These are phyloP conservation scores for Papilio helenus DNA, from an alignment of 1,140 invertebrate species.

Conservation along the genomic window DNA sequence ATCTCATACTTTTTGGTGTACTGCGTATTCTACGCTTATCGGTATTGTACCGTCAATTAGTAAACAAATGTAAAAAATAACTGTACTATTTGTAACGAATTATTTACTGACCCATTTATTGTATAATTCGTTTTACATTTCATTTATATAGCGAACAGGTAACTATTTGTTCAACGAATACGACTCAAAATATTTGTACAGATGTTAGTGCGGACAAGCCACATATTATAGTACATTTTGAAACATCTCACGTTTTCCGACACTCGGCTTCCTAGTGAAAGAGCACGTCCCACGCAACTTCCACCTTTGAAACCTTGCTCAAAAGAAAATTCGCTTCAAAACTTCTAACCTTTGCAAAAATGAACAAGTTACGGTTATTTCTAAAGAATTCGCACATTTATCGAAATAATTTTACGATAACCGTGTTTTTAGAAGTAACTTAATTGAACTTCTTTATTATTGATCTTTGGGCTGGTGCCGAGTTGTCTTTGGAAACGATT, in stretches of 20 bases:
- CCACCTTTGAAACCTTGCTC: slow-evolving; percentile 13
- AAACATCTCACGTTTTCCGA: slow-evolving; percentile 20
- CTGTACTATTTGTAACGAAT: no score
- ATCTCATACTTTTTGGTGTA: background rate
- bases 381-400: background rate
- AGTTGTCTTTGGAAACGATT: background rate
- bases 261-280: slow-evolving; percentile 23
- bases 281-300: slow-evolving; percentile 28
- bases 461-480: no score
- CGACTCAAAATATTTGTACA: background rate
- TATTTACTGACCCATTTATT: no score
- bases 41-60: background rate
- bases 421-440: background rate
- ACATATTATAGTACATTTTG: slow-evolving; percentile 12
- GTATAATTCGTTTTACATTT: background rate
- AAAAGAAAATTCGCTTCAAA: slow-evolving; percentile 27
- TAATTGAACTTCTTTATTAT: no score
- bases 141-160: background rate
- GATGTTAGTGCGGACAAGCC: background rate
- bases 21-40: background rate
- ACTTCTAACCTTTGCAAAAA: slow-evolving; percentile 18
- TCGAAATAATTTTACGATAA: background rate
- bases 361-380: slow-evolving; percentile 1
- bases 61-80: no score
- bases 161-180: background rate